Percentiles rank a stretch among this genome's conserved stretches.
Conservation (phyloP, 2,797 vertebrate genomes). For the Chaunax sp. region DNA sequence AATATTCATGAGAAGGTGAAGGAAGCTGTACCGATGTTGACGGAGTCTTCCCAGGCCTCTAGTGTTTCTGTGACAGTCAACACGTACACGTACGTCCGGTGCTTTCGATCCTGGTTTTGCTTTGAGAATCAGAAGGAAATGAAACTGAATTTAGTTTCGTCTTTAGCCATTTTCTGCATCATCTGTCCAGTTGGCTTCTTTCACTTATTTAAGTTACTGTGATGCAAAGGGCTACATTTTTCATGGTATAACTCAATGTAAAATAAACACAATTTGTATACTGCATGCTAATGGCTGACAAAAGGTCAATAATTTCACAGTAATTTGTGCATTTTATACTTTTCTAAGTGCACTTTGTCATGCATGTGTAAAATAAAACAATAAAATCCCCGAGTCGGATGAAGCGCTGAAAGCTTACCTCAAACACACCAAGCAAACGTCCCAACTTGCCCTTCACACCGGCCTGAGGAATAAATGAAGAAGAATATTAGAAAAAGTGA, state of each 20-base stretch:
- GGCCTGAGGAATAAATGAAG: constrained; percentile 82
- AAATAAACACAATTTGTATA: too few species aligned
- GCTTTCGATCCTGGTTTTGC: constrained; percentile 99
- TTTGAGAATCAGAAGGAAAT: constrained; percentile 63
- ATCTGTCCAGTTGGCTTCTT: background rate
- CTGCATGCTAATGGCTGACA: background rate
- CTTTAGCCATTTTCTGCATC: background rate
- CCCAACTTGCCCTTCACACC: constrained; percentile 97
- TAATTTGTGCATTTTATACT: background rate
- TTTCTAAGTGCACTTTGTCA: too few species aligned
- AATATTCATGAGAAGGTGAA: background rate
- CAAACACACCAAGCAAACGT: constrained; percentile 95
- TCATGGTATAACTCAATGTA: too few species aligned
- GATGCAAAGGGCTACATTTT: too few species aligned
- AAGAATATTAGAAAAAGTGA: background rate
- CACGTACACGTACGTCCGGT: constrained; percentile 97
- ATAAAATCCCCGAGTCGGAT: too few species aligned
- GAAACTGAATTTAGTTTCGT: background rate
- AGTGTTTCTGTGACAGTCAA: constrained; percentile 97
- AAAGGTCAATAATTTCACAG: background rate
- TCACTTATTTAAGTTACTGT: too few species aligned
- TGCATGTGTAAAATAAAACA: background rate
- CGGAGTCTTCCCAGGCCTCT: constrained; percentile 98
- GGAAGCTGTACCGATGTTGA: constrained; percentile 90
- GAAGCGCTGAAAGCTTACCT: constrained; percentile 84